These are phyloP conservation scores for Lysiphlebus fabarum DNA, from an alignment of 1,140 invertebrate genomes.

Conservation along the genomic window DNA sequence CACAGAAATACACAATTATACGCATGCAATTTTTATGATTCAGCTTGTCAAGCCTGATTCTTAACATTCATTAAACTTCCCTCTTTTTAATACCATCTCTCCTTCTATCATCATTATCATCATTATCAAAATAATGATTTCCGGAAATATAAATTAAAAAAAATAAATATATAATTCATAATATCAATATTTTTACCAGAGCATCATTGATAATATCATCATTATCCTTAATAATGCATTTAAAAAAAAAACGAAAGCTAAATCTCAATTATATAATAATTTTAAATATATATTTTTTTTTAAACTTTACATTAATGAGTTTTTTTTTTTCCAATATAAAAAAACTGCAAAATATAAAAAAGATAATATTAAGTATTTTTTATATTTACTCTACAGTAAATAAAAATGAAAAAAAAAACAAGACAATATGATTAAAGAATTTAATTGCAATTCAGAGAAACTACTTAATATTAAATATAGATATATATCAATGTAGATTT, in stretches of 20 bases:
- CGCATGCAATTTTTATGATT: constrained; percentile 18
- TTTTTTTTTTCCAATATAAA: not conserved
- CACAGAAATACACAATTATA: constrained; percentile 19
- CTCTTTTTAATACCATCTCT: not conserved
- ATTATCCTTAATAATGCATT: too few species aligned
- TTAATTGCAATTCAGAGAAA: constrained; percentile 19
- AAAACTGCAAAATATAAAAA: not conserved
- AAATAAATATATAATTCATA: too few species aligned
- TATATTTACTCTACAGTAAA: not conserved
- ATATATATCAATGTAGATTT: not conserved
- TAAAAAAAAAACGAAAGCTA: too few species aligned
- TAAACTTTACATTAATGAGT: too few species aligned
- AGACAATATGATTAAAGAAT: constrained; percentile 11
- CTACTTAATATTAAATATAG: not conserved
- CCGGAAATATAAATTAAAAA: too few species aligned
- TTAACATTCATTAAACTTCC: not conserved
- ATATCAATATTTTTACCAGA: too few species aligned
- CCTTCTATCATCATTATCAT: too few species aligned
- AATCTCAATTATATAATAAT: too few species aligned
- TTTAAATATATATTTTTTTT: too few species aligned
- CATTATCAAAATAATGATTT: too few species aligned
- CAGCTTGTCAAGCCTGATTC: not conserved
- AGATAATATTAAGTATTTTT: too few species aligned
- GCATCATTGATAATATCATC: too few species aligned
- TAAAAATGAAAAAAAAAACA: constrained; percentile 2